These are phyloP conservation scores for Myotis findleyi DNA, from an alignment of 2,797 vertebrate genomes.

Conservation along the genomic window DNA sequence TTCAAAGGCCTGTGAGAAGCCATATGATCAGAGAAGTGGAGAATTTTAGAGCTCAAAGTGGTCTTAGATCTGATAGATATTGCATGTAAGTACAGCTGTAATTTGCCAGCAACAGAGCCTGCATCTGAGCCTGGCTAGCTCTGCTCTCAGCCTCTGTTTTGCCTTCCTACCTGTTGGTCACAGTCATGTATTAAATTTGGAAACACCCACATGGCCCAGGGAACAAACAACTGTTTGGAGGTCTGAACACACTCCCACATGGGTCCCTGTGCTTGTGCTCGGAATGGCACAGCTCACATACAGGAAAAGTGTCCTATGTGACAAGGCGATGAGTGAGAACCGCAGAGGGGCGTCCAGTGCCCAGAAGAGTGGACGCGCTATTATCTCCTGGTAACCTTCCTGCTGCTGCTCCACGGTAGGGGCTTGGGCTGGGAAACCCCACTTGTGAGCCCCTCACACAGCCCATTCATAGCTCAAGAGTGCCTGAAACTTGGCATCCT, in stretches of 20 bases:
- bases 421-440: not conserved
- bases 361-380: not conserved
- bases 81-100: conserved; percentile 1
- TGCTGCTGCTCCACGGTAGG: not conserved
- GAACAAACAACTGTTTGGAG: conserved; percentile 11
- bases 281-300: not conserved
- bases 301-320: not conserved
- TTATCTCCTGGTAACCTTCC: not conserved
- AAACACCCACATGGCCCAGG: conserved; percentile 52
- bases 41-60: conserved; percentile 41
- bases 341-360: no score
- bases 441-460: conserved; percentile 26
- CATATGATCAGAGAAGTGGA: conserved; percentile 50
- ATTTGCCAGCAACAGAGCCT: conserved; percentile 68
- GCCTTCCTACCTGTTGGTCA: conserved; percentile 74
- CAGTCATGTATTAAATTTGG: conserved; percentile 73
- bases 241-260: conserved; percentile 41
- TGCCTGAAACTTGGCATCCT: conserved; percentile 21
- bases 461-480: not conserved
- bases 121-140: not conserved
- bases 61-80: conserved; percentile 1
- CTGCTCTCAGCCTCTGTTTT: conserved; percentile 82
- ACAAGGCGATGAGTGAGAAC: not conserved
- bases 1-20: conserved; percentile 36
- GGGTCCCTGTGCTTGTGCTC: not conserved